Conservation (phyloP, 92 coral and sea anemone genomes). For the Epizoanthus ramosus region DNA sequence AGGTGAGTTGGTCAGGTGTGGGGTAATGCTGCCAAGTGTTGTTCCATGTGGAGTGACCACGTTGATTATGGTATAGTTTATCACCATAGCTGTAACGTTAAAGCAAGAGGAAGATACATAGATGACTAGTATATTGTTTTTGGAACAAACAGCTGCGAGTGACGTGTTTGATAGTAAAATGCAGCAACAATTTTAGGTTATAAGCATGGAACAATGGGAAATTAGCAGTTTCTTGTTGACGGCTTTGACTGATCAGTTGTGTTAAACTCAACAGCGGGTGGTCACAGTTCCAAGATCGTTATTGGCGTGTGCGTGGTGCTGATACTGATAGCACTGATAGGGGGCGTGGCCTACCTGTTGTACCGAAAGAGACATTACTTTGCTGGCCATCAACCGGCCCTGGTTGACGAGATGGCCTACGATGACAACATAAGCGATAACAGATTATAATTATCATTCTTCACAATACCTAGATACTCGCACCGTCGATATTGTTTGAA, state of each 20-base stretch:
- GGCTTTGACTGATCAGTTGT: not conserved
- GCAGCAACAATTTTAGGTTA: too few species aligned
- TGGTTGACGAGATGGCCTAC: conserved; percentile 73
- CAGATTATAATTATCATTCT: conserved; percentile 36
- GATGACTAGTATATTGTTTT: too few species aligned
- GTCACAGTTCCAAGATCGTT: conserved; percentile 59
- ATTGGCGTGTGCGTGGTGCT: conserved; percentile 70
- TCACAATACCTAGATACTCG: not conserved
- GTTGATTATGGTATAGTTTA: too few species aligned
- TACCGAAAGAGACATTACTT: conserved; percentile 68
- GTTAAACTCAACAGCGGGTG: conserved; percentile 28
- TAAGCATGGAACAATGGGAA: too few species aligned
- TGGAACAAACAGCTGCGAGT: too few species aligned
- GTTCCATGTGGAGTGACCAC: too few species aligned
- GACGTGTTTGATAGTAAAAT: too few species aligned
- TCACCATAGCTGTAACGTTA: too few species aligned
- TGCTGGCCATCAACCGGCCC: conserved; percentile 64
- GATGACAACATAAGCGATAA: conserved; percentile 59
- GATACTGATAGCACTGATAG: conserved; percentile 54
- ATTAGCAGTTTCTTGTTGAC: not conserved
- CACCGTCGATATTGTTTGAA: too few species aligned
- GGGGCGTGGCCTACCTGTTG: conserved; percentile 51
- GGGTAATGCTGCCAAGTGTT: too few species aligned
- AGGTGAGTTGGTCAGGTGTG: too few species aligned
- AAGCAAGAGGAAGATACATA: too few species aligned